A percentile compares a stretch with the other conserved stretches of the same genome.
phyloP scores from a whole-genome alignment of 2,797 vertebrate species.

The Galago senegalensis region DNA sequence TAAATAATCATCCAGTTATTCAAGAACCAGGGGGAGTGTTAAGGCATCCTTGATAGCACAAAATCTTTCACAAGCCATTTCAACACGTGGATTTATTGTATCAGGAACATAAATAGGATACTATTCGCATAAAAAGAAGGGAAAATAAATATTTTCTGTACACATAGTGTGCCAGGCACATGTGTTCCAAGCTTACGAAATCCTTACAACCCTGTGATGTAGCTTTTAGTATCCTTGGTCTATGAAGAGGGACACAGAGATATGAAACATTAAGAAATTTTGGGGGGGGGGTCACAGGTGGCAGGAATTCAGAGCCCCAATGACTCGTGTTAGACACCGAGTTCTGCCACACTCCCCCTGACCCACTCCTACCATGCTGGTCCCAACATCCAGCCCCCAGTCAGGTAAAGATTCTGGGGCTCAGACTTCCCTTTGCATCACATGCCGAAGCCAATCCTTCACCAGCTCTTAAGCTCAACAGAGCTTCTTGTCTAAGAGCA shows the following conservation, averaged over 20 bases:
- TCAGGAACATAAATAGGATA: background rate
- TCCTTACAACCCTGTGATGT: background rate
- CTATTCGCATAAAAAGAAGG: background rate
- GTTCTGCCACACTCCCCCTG: background rate
- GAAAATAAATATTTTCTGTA: background rate
- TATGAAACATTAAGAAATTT: background rate
- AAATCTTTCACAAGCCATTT: background rate
- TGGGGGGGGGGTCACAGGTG: background rate
- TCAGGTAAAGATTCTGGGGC: background rate
- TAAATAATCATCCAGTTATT: background rate
- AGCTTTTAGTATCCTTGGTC: background rate
- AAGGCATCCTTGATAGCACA: background rate
- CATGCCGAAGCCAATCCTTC: background rate
- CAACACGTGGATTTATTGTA: background rate
- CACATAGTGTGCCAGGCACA: background rate
- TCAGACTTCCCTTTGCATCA: background rate
- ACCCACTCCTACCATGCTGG: background rate
- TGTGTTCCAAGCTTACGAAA: background rate
- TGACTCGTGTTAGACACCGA: rapidly evolving
- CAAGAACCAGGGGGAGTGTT: background rate
- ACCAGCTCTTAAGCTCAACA: background rate
- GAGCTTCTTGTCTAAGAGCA: background rate
- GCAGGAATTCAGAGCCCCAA: background rate
- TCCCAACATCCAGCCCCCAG: too few relatives aligned
- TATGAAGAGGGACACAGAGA: background rate